Evolutionary conservation across 2,888 invertebrate genomes (phyloP).

Genomic region (Mesorhabditis belari): DNA sequence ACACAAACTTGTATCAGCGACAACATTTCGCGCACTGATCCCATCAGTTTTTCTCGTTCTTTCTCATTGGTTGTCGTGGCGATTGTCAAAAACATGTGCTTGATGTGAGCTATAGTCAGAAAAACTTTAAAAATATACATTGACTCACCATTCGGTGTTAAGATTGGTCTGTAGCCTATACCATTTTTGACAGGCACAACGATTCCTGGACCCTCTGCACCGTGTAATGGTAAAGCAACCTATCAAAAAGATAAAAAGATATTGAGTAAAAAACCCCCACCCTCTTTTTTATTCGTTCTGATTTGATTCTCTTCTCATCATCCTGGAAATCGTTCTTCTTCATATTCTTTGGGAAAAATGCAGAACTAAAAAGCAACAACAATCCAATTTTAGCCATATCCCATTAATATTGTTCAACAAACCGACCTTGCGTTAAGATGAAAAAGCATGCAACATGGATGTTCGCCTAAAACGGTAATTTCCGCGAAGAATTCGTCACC

Average conservation of each 20-base stretch:
- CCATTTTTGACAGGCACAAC: conserved; percentile 74
- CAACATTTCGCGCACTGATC: too few species aligned
- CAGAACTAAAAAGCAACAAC: not conserved
- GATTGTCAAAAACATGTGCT: conserved; percentile 61
- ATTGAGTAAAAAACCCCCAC: not conserved
- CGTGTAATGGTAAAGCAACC: conserved; percentile 73
- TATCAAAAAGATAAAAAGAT: conserved; percentile 54
- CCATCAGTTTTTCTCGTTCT: conserved; percentile 9
- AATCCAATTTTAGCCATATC: too few species aligned
- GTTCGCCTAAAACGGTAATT: not conserved
- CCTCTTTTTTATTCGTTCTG: not conserved
- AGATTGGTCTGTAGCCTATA: conserved; percentile 71
- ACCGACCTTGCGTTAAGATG: not conserved
- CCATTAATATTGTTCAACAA: conserved; percentile 3
- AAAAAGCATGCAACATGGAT: not conserved
- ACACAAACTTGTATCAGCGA: too few species aligned
- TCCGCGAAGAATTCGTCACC: not conserved
- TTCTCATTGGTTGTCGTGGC: conserved; percentile 59
- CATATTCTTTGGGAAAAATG: not conserved
- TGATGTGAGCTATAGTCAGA: conserved; percentile 6
- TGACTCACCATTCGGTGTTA: too few species aligned
- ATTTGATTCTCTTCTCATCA: conserved; percentile 2
- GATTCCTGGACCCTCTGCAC: conserved; percentile 64
- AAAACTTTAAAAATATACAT: not conserved
- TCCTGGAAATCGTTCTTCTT: not conserved